Conservation (phyloP, 2,113 vertebrate genomes). For the Triplophysa rosa region DNA sequence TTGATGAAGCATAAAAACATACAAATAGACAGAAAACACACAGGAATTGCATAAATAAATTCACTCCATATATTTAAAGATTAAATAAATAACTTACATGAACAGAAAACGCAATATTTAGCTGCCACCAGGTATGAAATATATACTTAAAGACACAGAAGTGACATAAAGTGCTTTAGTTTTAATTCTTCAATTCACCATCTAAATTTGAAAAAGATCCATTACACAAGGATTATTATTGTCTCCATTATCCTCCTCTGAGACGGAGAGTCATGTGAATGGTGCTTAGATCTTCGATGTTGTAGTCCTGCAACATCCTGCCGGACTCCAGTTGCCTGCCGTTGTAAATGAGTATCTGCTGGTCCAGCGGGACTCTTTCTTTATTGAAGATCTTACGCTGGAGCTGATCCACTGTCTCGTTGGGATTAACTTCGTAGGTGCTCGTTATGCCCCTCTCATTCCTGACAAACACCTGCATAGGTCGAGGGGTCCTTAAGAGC, state of each 20-base stretch:
- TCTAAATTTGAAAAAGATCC: no score
- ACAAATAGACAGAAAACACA: no score
- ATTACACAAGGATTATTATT: no score
- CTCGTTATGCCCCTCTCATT: slow-evolving; percentile 42
- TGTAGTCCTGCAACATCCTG: slow-evolving; percentile 61
- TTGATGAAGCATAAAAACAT: no score
- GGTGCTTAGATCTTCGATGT: slow-evolving; percentile 53
- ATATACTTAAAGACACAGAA: no score
- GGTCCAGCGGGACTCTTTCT: slow-evolving; percentile 52
- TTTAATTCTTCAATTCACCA: no score
- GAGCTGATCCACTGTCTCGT: slow-evolving; percentile 60
- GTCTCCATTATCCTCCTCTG: slow-evolving; percentile 61
- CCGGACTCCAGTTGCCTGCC: slow-evolving; percentile 50
- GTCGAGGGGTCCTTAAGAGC: slow-evolving; percentile 53
- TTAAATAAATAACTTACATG: no score
- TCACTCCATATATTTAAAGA: no score
- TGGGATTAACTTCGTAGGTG: slow-evolving; percentile 56
- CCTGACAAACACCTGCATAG: slow-evolving; percentile 65
- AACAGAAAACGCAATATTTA: no score
- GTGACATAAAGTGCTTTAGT: no score
- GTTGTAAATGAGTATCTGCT: slow-evolving; percentile 64
- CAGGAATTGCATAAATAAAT: no score
- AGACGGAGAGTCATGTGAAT: slow-evolving; percentile 61
- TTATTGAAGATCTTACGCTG: slow-evolving; percentile 47
- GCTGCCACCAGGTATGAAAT: no score